Evolutionary conservation across 2,888 invertebrate species (phyloP), one percentile per base, ranked within the genome.

Genomic region (Podotricha telesiphe): DNA sequence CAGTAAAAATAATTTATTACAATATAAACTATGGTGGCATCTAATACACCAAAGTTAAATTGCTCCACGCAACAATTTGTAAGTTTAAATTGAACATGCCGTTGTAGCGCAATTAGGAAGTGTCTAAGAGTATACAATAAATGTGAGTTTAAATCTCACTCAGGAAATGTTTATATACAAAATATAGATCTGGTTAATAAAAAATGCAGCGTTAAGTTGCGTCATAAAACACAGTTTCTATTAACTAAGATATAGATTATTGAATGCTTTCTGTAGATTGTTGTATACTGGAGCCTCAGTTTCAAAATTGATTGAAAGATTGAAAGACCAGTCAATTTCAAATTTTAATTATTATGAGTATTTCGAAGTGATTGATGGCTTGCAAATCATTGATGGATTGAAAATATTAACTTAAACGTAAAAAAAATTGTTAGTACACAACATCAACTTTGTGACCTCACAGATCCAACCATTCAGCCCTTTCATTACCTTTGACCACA

Each of bases 381-480:
- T 37, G 37, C 1, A 37, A 37, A 8, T 37, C 1, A 37, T 37
- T 37, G 20, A 50, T 22, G 6, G 13, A 20, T 13, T 20, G 0
- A 15, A 50, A 1, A 22, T 50, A 20, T 20, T 20, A 51, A 28
- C 37, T 8, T 37, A 7, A 37, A 6, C 6, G 28, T 28, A 28
- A 4, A 37, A 51, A 22, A 13, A 2, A 51, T 28, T 34, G 34
- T 34, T 34, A 17, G 11, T 11, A 17, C 4, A 5, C 34, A 55
- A 37, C 55, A 17, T 11, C 17, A 55, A 34, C 34, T 55, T 42
- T 17, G 34, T 17, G 34, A 55, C 55, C 55, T 55, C 34, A 34
- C 28, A 34, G 28, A 34, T 53, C n/a, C 28, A 53, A 34, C 17
- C 55, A 55, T 17, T 55, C 55, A 13, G 55, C 55, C 55, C 55